Evolutionary conservation across 35 echinoderm and acorn worm species (phyloP).

Genomic region (Stichopus chloronotus): DNA sequence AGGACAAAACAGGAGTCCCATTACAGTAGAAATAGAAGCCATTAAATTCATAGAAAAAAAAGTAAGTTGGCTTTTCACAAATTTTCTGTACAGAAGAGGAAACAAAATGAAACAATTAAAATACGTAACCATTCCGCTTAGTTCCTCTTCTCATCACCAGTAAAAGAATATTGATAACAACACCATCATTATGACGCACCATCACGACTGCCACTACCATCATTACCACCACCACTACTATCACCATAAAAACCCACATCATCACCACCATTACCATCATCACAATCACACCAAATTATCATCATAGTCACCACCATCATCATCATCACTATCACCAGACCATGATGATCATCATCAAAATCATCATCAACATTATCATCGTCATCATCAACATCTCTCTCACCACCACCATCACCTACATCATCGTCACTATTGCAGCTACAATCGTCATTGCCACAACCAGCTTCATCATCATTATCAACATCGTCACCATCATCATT

Average conservation of each 20-base stretch:
- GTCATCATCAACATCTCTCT: not conserved
- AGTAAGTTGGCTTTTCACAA: too few relatives aligned
- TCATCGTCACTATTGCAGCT: not conserved
- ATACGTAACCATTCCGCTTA: too few relatives aligned
- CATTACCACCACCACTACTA: not conserved
- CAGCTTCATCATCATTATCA: not conserved
- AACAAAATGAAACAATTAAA: too few relatives aligned
- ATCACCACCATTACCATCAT: conserved; percentile 1
- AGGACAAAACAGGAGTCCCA: too few relatives aligned
- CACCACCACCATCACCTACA: not conserved
- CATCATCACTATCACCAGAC: not conserved
- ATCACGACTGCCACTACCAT: not conserved
- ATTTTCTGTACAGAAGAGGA: too few relatives aligned
- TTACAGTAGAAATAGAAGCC: too few relatives aligned
- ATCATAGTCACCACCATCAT: not conserved
- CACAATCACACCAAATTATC: not conserved
- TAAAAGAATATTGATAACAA: too few relatives aligned
- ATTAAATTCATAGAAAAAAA: too few relatives aligned
- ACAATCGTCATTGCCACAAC: not conserved
- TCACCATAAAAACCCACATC: not conserved
- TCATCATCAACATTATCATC: not conserved
- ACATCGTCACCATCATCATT: not conserved
- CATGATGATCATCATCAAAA: not conserved
- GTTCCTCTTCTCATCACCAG: too few relatives aligned
- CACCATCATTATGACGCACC: not conserved